Base-by-base conservation (phyloP, 2,797 vertebrate genomes). In the Sciurus vulgaris region DNA sequence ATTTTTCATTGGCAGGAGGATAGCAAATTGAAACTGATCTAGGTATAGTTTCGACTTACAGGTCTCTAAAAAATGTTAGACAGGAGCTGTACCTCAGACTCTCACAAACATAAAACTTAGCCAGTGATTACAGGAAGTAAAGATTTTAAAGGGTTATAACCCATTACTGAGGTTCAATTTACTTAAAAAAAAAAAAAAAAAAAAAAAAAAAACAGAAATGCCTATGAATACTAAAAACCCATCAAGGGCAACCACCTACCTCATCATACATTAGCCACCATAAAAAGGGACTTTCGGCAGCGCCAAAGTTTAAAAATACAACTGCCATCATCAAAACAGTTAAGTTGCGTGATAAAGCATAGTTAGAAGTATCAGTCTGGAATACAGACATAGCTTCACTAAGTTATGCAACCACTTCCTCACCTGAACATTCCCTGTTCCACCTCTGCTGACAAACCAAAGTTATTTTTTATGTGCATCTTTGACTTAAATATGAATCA, bases 401-500 rank as follows among this genome's bases (percentile, higher is more conserved):
- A 5, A 63, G 93, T 87, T 17, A 77, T 33, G 93, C 79, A 84
- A 33, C 72, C 59, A 69, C 35, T 35, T 47, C 63, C 94, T 92
- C 38, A 87, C 41, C 74, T 4, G 2, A 38, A 2, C 38, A 77
- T 70, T 96, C 95, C 76, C 94, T 96, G 54, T 30, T 91, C 78
- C 70, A 90, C 51, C 65, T 96, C 85, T 84, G 13, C 54, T n/a
- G 49, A 91, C 74, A 85, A 96, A 78, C 26, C 41, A 49, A 49
- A 91, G 54, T 22, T 63, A 44, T 3, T 95, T 74, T 93, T 91
- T 1, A 94, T 30, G 69, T 24, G 65, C 10, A 74, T 44, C 1
- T 13, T 33, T 41, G 51, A 38, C 82, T 84, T 84, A 67, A 78
- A 51, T 28, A 17, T 4, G 35, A 28, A 89, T 90, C 93, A 94